Conservation (phyloP, 2,888 invertebrate species). For the Pseudococcus jackbeardsleyi region DNA sequence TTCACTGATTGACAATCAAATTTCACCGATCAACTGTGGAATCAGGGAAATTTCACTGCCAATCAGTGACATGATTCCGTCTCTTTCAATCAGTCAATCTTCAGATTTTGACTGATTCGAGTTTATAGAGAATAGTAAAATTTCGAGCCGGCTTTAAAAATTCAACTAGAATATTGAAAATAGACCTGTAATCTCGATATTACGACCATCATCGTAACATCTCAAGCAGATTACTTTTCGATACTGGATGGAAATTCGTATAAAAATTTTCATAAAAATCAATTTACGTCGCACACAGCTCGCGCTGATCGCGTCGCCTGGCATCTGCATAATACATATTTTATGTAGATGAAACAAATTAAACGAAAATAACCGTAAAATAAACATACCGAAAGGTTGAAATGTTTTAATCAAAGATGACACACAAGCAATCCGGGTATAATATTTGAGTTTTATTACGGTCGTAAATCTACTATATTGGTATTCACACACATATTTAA, state of each 20-base stretch:
- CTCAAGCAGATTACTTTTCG: neutral
- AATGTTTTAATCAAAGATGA: constrained; percentile 42
- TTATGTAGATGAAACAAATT: constrained; percentile 45
- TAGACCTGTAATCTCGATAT: no score
- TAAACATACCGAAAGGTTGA: constrained; percentile 37
- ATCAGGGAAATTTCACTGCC: no score
- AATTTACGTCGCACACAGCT: neutral
- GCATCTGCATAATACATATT: neutral
- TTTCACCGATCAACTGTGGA: no score
- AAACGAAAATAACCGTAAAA: constrained; percentile 28
- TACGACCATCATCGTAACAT: no score
- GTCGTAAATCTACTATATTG: constrained; percentile 44
- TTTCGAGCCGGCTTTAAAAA: no score
- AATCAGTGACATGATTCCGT: no score
- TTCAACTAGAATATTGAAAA: no score
- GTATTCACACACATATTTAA: constrained; percentile 21
- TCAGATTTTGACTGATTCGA: no score
- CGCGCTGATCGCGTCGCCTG: neutral
- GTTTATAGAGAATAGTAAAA: no score
- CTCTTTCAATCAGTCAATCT: no score
- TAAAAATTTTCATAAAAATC: constrained; percentile 1
- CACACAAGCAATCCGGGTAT: constrained; percentile 31
- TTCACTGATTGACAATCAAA: no score
- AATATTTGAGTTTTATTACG: constrained; percentile 32
- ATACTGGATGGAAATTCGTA: neutral